These are phyloP conservation scores for Drosophila punjabiensis DNA, from an alignment of 1,140 invertebrate genomes.

Conservation along the genomic window DNA sequence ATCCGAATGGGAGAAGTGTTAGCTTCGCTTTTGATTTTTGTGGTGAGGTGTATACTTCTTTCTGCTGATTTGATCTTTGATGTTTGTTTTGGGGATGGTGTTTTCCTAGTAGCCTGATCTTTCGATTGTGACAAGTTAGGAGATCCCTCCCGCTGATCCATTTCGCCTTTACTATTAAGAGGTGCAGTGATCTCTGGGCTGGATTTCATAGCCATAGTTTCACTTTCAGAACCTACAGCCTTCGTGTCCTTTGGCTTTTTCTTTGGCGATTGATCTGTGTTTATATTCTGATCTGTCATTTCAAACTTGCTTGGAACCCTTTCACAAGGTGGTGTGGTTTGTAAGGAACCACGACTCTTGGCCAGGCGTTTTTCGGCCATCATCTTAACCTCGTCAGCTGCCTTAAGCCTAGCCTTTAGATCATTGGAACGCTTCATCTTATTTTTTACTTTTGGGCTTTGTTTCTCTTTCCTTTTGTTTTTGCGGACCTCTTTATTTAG, in stretches of 20 bases:
- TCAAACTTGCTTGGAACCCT: not conserved
- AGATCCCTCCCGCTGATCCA: not conserved
- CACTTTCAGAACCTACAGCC: not conserved
- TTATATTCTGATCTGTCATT: not conserved
- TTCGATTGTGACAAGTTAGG: not conserved
- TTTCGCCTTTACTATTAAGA: not conserved
- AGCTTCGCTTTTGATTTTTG: conserved; percentile 13
- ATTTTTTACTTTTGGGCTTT: not conserved
- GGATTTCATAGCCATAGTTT: not conserved
- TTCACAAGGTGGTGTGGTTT: not conserved
- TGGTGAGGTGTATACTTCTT: not conserved
- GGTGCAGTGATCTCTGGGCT: not conserved
- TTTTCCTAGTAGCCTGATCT: not conserved
- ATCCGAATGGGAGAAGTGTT: conserved; percentile 3
- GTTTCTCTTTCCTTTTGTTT: not conserved
- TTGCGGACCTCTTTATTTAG: not conserved
- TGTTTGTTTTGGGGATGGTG: not conserved
- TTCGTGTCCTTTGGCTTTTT: not conserved
- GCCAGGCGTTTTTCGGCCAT: conserved; percentile 1
- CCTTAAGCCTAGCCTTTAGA: conserved; percentile 40
- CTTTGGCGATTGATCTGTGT: not conserved
- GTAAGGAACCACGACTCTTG: not conserved
- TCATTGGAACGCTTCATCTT: conserved; percentile 34
- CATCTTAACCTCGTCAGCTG: conserved; percentile 30
- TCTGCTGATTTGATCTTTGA: not conserved